phyloP scores from a whole-genome alignment of 2,797 vertebrate species.

The Galaxias olidus region DNA sequence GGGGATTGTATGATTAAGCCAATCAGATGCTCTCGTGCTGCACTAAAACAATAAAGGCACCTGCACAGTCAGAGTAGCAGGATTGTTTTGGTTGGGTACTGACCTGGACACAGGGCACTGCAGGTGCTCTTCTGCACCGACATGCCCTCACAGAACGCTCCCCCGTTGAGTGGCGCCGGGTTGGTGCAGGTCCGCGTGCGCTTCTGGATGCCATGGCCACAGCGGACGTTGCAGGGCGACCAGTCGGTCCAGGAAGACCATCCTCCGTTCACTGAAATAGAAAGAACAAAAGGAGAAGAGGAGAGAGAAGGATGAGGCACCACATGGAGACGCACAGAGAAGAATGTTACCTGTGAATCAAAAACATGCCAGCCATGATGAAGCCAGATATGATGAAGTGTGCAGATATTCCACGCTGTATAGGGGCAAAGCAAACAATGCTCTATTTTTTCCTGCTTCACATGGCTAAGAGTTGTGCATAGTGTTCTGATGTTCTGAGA shows the following conservation, averaged over 20 bases:
- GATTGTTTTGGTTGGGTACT: slow-evolving; percentile 27
- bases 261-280: slow-evolving; percentile 89
- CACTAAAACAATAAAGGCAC: neutral
- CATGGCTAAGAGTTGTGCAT: too few species aligned
- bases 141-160: slow-evolving; percentile 94
- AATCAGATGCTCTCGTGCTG: neutral
- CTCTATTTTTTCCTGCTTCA: too few species aligned
- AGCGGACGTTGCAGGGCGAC: slow-evolving; percentile 90
- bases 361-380: neutral
- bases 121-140: slow-evolving; percentile 95
- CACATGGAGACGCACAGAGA: neutral
- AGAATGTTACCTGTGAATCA: neutral
- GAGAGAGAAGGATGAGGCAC: neutral
- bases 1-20: neutral
- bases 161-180: slow-evolving; percentile 94
- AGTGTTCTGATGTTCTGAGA: too few species aligned
- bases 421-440: too few species aligned
- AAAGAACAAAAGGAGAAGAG: slow-evolving; percentile 1
- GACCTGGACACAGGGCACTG: slow-evolving; percentile 91
- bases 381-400: neutral
- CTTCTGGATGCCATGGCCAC: slow-evolving; percentile 94
- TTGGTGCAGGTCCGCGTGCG: slow-evolving; percentile 95
- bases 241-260: slow-evolving; percentile 98
- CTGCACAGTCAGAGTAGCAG: neutral
- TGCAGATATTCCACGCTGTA: neutral